Evolutionary conservation across 2,888 invertebrate genomes (phyloP).

Genomic region (Halictus quadricinctus): DNA sequence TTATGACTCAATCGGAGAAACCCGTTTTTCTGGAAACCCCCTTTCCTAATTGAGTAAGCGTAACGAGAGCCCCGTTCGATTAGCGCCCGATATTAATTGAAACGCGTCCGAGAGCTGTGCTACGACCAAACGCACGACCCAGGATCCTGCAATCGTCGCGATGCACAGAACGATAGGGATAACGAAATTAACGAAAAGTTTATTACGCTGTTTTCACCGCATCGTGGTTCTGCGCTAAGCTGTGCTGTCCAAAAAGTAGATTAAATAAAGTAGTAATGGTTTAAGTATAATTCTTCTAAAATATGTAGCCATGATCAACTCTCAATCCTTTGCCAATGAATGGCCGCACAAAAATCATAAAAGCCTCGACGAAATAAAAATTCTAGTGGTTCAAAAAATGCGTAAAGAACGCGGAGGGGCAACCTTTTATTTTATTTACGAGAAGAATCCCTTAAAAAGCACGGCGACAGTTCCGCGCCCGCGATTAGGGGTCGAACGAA

Average conservation of each 20-base stretch:
- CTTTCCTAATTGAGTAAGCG: conserved; percentile 9
- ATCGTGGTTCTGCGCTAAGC: too few species aligned
- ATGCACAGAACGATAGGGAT: background rate
- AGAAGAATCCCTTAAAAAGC: conserved; percentile 1
- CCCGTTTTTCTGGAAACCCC: conserved; percentile 6
- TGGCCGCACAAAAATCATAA: background rate
- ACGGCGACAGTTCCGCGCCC: background rate
- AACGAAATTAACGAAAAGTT: too few species aligned
- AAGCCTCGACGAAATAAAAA: background rate
- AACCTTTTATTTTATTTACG: background rate
- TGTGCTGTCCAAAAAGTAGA: too few species aligned
- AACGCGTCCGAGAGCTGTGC: background rate
- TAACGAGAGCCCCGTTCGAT: background rate
- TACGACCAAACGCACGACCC: background rate
- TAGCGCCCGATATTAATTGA: conserved; percentile 2
- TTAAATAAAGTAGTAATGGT: background rate
- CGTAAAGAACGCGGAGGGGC: background rate
- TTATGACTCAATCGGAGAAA: background rate
- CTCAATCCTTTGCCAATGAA: background rate
- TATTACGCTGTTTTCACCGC: too few species aligned
- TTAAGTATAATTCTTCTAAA: background rate
- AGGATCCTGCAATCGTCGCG: background rate
- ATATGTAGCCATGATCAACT: background rate
- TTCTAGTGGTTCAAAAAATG: background rate
- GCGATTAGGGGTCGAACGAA: background rate